These are phyloP conservation scores for Drosophila emarginata DNA, from an alignment of 2,888 invertebrate genomes.

Conservation along the genomic window DNA sequence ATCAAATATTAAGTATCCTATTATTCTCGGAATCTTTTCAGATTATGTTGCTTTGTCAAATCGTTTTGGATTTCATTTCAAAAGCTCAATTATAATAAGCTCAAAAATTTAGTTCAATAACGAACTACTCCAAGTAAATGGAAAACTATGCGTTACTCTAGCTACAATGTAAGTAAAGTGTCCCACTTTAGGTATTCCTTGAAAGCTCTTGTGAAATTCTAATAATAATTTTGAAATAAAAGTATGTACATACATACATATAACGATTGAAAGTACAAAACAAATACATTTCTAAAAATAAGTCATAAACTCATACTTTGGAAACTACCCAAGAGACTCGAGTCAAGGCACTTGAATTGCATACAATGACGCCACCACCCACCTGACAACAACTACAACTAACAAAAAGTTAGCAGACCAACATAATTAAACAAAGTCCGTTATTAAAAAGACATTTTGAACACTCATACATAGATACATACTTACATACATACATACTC, in stretches of 20 bases:
- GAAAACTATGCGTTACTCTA: not conserved
- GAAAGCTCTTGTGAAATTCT: not conserved
- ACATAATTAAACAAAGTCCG: conserved; percentile 32
- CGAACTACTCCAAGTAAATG: too few species aligned
- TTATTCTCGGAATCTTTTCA: not conserved
- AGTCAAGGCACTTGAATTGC: not conserved
- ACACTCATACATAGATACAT: not conserved
- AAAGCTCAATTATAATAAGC: too few species aligned
- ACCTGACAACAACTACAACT: not conserved
- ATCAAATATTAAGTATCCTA: not conserved
- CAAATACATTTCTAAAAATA: not conserved
- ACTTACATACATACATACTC: not conserved
- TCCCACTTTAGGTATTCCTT: too few species aligned
- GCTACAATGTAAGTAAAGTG: too few species aligned
- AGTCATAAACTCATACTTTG: not conserved
- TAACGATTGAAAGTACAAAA: not conserved
- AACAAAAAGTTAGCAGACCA: not conserved
- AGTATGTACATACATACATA: not conserved
- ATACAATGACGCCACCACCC: conserved; percentile 4
- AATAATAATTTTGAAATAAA: not conserved
- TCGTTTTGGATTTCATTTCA: not conserved
- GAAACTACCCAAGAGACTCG: not conserved
- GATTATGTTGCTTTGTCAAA: not conserved
- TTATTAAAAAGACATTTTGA: conserved; percentile 44
- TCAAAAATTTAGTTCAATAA: too few species aligned